Evolutionary conservation across 2,888 invertebrate genomes (phyloP).

Genomic region (Heteromurus nitidus): DNA sequence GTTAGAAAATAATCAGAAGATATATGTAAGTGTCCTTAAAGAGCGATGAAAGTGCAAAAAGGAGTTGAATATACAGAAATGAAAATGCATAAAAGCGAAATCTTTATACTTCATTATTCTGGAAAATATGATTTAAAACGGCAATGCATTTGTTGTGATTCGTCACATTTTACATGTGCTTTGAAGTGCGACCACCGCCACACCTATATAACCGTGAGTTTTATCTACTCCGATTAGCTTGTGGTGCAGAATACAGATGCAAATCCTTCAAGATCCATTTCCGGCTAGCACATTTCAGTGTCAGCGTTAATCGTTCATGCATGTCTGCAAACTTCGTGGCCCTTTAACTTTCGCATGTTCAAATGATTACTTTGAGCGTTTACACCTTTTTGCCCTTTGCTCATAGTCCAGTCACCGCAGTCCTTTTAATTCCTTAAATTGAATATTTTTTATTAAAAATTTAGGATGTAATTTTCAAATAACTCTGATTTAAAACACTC

Average conservation of each 20-base stretch:
- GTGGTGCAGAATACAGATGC: neutral
- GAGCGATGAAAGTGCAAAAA: too few relatives aligned
- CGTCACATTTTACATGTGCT: constrained; percentile 37
- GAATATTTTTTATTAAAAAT: neutral
- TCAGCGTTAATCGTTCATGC: too few relatives aligned
- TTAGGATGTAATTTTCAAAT: neutral
- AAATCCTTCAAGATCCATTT: neutral
- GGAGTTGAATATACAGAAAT: too few relatives aligned
- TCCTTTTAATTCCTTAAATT: too few relatives aligned
- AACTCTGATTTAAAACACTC: neutral
- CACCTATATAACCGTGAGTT: neutral
- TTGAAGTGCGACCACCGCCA: constrained; percentile 9
- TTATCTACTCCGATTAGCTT: neutral
- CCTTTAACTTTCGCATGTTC: too few relatives aligned
- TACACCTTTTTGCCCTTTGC: too few relatives aligned
- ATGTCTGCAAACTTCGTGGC: too few relatives aligned
- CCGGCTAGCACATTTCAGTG: neutral
- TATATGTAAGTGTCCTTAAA: too few relatives aligned
- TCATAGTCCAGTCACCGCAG: too few relatives aligned
- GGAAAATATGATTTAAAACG: constrained; percentile 39
- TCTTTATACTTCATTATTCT: constrained; percentile 30
- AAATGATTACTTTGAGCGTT: too few relatives aligned
- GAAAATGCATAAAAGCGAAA: constrained; percentile 33
- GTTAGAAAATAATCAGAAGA: neutral
- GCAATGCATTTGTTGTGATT: constrained; percentile 13